A percentile compares a stretch with the other conserved stretches of the same genome.
Conservation (phyloP, 2,113 vertebrate species). For the Erythrocercus mccallii region DNA sequence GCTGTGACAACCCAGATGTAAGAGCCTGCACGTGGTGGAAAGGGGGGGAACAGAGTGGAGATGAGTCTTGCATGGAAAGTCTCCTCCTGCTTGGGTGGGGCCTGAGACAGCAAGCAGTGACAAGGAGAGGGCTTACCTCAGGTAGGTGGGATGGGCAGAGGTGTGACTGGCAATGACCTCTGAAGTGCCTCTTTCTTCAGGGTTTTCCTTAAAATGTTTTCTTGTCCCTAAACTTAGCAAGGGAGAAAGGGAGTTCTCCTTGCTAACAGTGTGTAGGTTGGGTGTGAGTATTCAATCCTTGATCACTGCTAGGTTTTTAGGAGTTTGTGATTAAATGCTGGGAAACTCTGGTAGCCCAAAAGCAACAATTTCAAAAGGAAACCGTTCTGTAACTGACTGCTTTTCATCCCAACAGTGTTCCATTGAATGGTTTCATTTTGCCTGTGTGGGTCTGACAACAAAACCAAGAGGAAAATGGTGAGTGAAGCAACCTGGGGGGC, state of each 20-base stretch:
- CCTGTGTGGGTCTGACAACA: slow-evolving; percentile 94
- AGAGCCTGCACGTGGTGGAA: slow-evolving; percentile 55
- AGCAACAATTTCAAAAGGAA: neutral
- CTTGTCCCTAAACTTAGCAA: neutral
- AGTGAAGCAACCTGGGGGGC: slow-evolving; percentile 36
- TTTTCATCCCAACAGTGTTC: slow-evolving; percentile 82
- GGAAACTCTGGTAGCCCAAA: neutral
- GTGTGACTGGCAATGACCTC: neutral
- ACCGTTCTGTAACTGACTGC: neutral
- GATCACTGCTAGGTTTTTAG: neutral
- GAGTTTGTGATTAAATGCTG: neutral
- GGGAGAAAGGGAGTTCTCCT: neutral
- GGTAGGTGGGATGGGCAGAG: neutral
- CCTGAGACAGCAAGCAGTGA: neutral
- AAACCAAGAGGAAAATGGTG: slow-evolving; percentile 99
- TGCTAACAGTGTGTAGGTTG: neutral
- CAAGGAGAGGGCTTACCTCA: neutral
- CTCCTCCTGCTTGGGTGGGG: neutral
- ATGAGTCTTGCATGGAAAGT: neutral
- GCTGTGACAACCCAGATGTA: slow-evolving; percentile 97
- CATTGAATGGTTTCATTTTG: slow-evolving; percentile 99
- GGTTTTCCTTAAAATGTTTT: neutral
- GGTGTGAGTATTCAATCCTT: neutral
- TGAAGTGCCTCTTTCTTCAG: neutral
- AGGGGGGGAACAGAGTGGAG: neutral